phyloP scores from a whole-genome alignment of 2,888 invertebrate genomes.

The Matsumyia berberina region DNA sequence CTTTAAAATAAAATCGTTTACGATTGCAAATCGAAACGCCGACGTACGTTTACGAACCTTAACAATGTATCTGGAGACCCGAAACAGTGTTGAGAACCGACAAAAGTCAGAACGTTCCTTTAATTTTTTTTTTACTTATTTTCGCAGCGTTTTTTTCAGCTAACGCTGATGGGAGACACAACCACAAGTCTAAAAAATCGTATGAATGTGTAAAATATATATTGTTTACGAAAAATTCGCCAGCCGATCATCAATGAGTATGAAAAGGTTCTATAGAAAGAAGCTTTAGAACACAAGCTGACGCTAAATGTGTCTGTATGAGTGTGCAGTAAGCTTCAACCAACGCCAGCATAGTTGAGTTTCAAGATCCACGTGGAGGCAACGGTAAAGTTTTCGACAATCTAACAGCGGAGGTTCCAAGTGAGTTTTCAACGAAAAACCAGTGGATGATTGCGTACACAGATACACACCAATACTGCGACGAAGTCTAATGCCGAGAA shows the following conservation, averaged over 20 bases:
- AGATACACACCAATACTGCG: conserved; percentile 3
- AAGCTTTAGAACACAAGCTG: conserved; percentile 64
- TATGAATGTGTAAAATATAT: conserved; percentile 38
- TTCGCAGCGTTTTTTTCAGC: conserved; percentile 61
- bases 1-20: conserved; percentile 44
- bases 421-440: conserved; percentile 51
- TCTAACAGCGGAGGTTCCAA: conserved; percentile 30
- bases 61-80: conserved; percentile 46
- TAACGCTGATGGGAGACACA: conserved; percentile 61
- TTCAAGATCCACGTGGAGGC: conserved; percentile 73
- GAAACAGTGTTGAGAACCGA: conserved; percentile 63
- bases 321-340: conserved; percentile 61
- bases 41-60: conserved; percentile 46
- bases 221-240: conserved; percentile 57
- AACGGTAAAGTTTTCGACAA: conserved; percentile 61
- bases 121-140: conserved; percentile 7
- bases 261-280: conserved; percentile 62
- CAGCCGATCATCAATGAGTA: conserved; percentile 73
- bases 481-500: not conserved
- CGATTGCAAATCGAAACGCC: conserved; percentile 48
- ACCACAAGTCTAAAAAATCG: conserved; percentile 38
- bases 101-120: conserved; percentile 62
- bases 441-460: conserved; percentile 21
- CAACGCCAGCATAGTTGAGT: conserved; percentile 39
- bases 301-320: conserved; percentile 37